Evolutionary conservation across 2,797 vertebrate species (phyloP).

Genomic region (Danio choprae): DNA sequence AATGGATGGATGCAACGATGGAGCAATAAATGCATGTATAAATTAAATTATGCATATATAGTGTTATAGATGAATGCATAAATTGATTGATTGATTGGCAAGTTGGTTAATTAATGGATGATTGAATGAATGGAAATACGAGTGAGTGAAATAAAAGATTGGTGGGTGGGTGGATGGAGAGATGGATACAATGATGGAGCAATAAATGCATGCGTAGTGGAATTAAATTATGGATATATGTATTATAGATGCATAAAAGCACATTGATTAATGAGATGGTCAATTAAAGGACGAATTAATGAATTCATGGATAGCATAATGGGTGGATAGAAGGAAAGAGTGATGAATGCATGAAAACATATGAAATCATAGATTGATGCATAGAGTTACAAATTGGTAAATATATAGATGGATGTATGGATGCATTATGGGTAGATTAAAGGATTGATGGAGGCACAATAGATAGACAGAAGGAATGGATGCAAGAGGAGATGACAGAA

Average conservation of each 20-base stretch:
- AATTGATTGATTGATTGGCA: too few species aligned
- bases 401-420: background rate
- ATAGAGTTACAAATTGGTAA: background rate
- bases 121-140: too few species aligned
- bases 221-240: too few species aligned
- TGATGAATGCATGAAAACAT: background rate
- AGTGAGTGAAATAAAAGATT: too few species aligned
- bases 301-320: background rate
- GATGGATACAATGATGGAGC: too few species aligned
- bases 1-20: too few species aligned
- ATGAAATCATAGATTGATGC: background rate
- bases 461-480: background rate
- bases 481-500: background rate
- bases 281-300: conserved; percentile 1
- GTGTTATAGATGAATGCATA: too few species aligned
- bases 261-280: background rate
- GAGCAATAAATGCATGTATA: too few species aligned
- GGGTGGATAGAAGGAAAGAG: background rate
- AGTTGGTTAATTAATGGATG: background rate
- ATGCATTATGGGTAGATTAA: background rate
- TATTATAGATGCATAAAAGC: too few species aligned
- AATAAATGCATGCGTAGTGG: too few species aligned
- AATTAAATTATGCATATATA: too few species aligned
- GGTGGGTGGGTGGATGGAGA: too few species aligned
- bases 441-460: background rate